Evolutionary conservation across 2,888 invertebrate genomes (phyloP), one percentile per base, ranked within the genome.

Genomic region (Stictocephala bisonia): DNA sequence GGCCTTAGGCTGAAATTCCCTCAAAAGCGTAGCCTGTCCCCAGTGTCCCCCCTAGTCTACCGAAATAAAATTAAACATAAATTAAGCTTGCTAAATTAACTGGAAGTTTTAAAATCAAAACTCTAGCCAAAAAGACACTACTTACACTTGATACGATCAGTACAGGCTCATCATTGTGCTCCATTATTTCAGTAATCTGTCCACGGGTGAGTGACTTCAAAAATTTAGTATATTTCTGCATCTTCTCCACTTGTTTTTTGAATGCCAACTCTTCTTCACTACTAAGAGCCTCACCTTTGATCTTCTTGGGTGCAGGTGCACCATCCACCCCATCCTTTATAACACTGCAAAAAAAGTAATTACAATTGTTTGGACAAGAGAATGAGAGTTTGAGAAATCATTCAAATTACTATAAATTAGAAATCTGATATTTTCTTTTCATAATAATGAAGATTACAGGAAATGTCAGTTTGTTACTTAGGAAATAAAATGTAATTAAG

Each of bases 251-350:
- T 24, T 87, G 81, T 80, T 93, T 88, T 81, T 90, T 93, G 84
- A 97, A 96, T 76, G 90, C 88, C 79, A 90, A 86, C 41, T 92
- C 84, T 75, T 87, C 83, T 72, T 90, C 87, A 70, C 90, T 88
- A 40, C 84, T 85, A 68, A 87, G 87, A 9, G 64, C 84, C 79
- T 91, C 91, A 0, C 84, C 81, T 82, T 94, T 94, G 0, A 88
- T 78, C 82, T 93, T 94, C 79, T 94, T 94, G 0, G 87, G 79
- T 3, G 83, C 85, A 1, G 90, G 88, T 1, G 82, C 82, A 0
- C 87, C 82, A 78, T 90, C 90, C 26, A 72, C 74, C 73, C 84
- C 85, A 74, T 86, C 73, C 11, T n/a, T 60, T 35, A 26, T 44
- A 15, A 58, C 85, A n/a, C 51, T 58, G 20, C 13, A 50, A 20